Conservation (phyloP, 1,140 invertebrate species). For the Homarus americanus region DNA sequence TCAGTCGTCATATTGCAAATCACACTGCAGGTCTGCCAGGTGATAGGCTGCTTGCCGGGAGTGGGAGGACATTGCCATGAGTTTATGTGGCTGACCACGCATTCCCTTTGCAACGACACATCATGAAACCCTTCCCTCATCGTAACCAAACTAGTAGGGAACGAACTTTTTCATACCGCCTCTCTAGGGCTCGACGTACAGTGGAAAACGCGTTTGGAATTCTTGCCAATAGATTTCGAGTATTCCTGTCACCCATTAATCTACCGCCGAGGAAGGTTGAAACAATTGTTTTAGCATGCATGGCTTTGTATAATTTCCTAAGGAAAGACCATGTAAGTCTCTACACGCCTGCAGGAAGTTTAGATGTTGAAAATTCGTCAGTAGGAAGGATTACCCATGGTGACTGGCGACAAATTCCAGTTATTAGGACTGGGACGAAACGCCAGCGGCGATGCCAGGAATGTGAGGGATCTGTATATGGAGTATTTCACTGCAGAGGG, state of each 20-base stretch:
- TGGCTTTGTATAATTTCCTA: conserved; percentile 23
- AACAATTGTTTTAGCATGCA: conserved; percentile 40
- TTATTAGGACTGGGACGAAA: conserved; percentile 24
- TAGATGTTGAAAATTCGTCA: conserved; percentile 20
- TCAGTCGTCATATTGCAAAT: conserved; percentile 2
- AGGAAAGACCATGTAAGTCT: conserved; percentile 12
- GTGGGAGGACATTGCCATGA: background rate
- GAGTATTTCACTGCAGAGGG: conserved; percentile 38
- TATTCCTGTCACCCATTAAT: conserved; percentile 35
- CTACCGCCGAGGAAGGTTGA: conserved; percentile 31
- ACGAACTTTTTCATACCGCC: conserved; percentile 29
- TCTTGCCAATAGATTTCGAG: conserved; percentile 33
- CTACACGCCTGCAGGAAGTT: conserved; percentile 24
- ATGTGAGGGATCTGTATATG: conserved; percentile 22
- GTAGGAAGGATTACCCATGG: conserved; percentile 23
- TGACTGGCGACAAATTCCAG: background rate
- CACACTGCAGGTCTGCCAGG: conserved; percentile 8
- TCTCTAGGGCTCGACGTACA: conserved; percentile 35
- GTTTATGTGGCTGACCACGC: conserved; percentile 41
- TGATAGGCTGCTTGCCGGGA: background rate
- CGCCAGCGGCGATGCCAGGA: background rate
- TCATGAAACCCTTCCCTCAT: conserved; percentile 43
- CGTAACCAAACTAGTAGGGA: conserved; percentile 15
- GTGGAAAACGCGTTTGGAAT: too few species aligned
- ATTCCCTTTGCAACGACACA: conserved; percentile 25